Base-by-base conservation (phyloP, 2,797 vertebrate species). In the Xenops minutus region DNA sequence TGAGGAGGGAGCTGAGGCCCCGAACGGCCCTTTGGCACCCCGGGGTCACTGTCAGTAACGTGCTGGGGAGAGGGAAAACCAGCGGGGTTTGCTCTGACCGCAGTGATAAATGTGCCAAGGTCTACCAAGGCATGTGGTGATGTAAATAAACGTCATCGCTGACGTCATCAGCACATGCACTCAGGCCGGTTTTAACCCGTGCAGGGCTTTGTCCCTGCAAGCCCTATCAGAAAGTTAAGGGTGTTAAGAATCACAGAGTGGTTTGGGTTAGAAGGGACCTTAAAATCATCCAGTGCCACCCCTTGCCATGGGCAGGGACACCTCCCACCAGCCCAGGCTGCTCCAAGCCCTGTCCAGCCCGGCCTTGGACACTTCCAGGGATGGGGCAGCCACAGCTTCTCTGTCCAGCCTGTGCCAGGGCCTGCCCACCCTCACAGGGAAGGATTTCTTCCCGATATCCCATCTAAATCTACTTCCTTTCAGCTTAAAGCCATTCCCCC, bases 121-220 rank as follows among this genome's bases (percentile, higher is more conserved):
- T 17, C 58, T 4, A 9, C 14, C 16, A 18, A 17, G 56, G 6
- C 36, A 2, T 3, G 2, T 19, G 1, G n/a, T 30, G 49, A 30
- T 2, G 2, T 43, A 13, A 4, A 5, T 0, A 8, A 52, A 30
- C 0, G 30, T 18, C 12, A 19, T 26, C 1, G 1, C 21, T 72
- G 93, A 51, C 16, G 2, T 10, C 41, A 51, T 30, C 37, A 4
- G 5, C 16, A 3, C 10, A 1, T 2, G 13, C 6, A 0, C 14
- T 6, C 23, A 1, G 26, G 20, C 36, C 0, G 1, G 32, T 2
- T 18, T 20, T 9, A 8, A n/a, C 4, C 7, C 1, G 0, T 0
- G 0, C 7, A 0, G 27, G 14, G 54, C 2, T 20, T 9, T 9
- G 29, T 14, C 16, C 4, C 32, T 1, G 1, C 30, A n/a, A 34